phyloP scores from a whole-genome alignment of 2,888 invertebrate genomes.

The Eupithecia subfuscata region DNA sequence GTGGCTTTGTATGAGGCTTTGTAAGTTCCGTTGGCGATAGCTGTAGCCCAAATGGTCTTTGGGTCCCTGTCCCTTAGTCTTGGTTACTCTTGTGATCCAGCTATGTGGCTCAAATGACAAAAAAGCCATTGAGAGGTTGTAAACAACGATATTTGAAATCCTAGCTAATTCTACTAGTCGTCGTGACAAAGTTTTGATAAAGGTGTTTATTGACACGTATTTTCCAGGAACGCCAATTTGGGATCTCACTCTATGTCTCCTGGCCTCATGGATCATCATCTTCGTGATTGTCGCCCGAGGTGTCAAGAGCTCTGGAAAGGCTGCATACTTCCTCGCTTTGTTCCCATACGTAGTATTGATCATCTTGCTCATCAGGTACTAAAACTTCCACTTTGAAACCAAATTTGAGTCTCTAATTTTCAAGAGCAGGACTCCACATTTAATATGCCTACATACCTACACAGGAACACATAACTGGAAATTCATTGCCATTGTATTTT shows the following conservation, averaged over 20 bases:
- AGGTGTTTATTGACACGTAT: neutral
- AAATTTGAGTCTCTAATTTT: neutral
- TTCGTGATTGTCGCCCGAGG: slow-evolving; percentile 89
- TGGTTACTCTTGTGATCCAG: no score
- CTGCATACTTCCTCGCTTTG: slow-evolving; percentile 93
- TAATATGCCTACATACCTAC: neutral
- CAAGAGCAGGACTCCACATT: neutral
- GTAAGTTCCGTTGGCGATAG: neutral
- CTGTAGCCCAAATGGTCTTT: neutral
- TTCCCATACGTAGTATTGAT: slow-evolving; percentile 92
- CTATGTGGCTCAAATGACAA: neutral
- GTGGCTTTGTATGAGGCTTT: no score
- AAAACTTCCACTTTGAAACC: neutral
- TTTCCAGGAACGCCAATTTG: slow-evolving; percentile 84
- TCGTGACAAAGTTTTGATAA: neutral
- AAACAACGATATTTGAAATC: neutral
- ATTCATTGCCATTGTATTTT: slow-evolving; percentile 1
- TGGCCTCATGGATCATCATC: slow-evolving; percentile 88
- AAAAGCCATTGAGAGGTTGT: neutral
- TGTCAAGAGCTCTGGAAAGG: slow-evolving; percentile 91
- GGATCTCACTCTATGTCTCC: slow-evolving; percentile 87
- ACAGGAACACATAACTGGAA: neutral
- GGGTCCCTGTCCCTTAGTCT: no score
- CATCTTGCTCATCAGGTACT: slow-evolving; percentile 86
- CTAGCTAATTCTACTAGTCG: neutral